phyloP scores from a whole-genome alignment of 2,113 vertebrate genomes.

The Gobio gobio region DNA sequence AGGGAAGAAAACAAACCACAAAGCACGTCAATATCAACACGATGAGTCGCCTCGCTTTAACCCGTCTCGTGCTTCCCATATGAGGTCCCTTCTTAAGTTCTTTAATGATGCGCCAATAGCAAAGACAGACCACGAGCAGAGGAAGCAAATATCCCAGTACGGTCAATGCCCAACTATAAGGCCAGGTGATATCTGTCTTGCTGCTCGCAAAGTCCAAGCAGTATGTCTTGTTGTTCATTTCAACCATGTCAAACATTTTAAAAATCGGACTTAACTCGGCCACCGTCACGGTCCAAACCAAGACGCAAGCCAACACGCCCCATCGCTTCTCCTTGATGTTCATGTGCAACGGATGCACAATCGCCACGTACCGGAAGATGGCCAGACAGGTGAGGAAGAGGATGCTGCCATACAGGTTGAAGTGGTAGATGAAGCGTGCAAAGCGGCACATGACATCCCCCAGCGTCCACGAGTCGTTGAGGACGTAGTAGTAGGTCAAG shows the following conservation, averaged over 20 bases:
- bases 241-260: constrained; percentile 54
- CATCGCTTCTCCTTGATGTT: constrained; percentile 65
- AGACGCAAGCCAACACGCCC: constrained; percentile 61
- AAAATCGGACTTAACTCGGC: constrained; percentile 67
- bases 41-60: no score
- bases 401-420: constrained; percentile 66
- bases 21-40: no score
- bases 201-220: no score
- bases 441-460: no score
- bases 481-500: constrained; percentile 71
- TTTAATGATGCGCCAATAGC: constrained; percentile 22
- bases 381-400: constrained; percentile 71
- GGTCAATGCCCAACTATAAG: constrained; percentile 74
- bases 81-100: no score
- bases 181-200: constrained; percentile 23
- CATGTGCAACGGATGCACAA: constrained; percentile 59
- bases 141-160: constrained; percentile 70
- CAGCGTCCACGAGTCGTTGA: neutral
- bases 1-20: no score
- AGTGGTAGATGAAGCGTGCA: no score
- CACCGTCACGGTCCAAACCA: constrained; percentile 65
- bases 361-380: constrained; percentile 67
- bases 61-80: no score
- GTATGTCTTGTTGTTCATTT: no score
- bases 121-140: constrained; percentile 73